phyloP scores from a whole-genome alignment of 30 jellyfish, hydroid and myxozoan genomes.

The Aurelia aurita region DNA sequence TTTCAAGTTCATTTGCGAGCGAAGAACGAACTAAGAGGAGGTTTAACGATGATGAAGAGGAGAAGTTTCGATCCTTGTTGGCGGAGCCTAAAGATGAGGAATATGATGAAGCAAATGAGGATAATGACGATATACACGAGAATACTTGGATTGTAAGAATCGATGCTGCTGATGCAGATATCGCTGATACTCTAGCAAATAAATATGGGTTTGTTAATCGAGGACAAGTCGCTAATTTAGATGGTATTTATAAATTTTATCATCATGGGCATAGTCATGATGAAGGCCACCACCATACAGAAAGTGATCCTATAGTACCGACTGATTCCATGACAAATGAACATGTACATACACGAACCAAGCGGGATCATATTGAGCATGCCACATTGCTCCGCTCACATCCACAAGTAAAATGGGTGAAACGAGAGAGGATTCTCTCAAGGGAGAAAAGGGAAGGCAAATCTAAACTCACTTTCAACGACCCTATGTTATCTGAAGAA shows the following conservation, averaged over 20 bases:
- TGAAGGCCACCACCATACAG: slow-evolving; percentile 17
- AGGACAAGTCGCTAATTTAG: slow-evolving; percentile 74
- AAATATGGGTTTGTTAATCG: slow-evolving; percentile 81
- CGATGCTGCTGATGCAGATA: slow-evolving; percentile 81
- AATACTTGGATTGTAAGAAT: slow-evolving; percentile 90
- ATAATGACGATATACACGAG: slow-evolving; percentile 64
- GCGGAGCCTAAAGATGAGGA: slow-evolving; percentile 90
- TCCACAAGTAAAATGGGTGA: slow-evolving; percentile 87
- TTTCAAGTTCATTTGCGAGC: not conserved
- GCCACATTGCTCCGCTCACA: slow-evolving; percentile 74
- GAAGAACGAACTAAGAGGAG: slow-evolving; percentile 11
- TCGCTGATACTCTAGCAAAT: slow-evolving; percentile 80
- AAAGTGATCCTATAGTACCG: slow-evolving; percentile 24
- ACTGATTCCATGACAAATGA: slow-evolving; percentile 18
- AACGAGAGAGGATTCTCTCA: slow-evolving; percentile 76
- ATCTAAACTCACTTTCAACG: slow-evolving; percentile 54
- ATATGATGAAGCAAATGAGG: slow-evolving; percentile 71
- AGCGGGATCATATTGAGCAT: slow-evolving; percentile 90
- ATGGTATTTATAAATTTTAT: slow-evolving; percentile 85
- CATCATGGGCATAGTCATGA: slow-evolving; percentile 51
- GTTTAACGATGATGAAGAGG: slow-evolving; percentile 60
- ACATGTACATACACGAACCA: slow-evolving; percentile 44
- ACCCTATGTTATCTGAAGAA: slow-evolving; percentile 73
- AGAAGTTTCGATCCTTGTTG: slow-evolving; percentile 76
- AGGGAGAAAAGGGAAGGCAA: slow-evolving; percentile 84